Evolutionary conservation across 2,888 invertebrate genomes (phyloP).

Genomic region (Xestia xanthographa): DNA sequence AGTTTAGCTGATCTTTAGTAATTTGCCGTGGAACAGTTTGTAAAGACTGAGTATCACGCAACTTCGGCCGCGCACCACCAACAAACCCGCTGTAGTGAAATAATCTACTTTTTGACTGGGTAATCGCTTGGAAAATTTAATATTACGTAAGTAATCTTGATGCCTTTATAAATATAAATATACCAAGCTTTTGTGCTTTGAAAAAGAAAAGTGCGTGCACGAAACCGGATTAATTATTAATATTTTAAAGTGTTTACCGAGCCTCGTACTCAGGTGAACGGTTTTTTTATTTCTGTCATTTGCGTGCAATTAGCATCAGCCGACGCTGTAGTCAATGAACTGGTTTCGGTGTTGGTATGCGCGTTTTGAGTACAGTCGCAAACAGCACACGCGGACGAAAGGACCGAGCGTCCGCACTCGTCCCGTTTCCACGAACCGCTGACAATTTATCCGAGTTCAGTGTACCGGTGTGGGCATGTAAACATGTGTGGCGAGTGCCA

Average conservation of each 20-base stretch:
- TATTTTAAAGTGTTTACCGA: conserved; percentile 45
- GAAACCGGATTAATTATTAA: conserved; percentile 61
- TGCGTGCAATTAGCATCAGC: conserved; percentile 64
- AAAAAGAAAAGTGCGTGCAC: conserved; percentile 50
- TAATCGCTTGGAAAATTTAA: conserved; percentile 72
- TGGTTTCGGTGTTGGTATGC: conserved; percentile 70
- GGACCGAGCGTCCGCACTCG: conserved; percentile 75
- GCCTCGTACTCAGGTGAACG: conserved; percentile 34
- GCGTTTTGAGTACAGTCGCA: conserved; percentile 69
- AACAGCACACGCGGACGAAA: conserved; percentile 65
- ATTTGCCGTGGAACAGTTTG: conserved; percentile 65
- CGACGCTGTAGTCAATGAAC: conserved; percentile 69
- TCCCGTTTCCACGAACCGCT: conserved; percentile 83
- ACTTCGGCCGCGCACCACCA: conserved; percentile 56
- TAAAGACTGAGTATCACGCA: conserved; percentile 68
- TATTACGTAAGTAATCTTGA: conserved; percentile 74
- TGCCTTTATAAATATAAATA: conserved; percentile 73
- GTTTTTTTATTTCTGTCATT: conserved; percentile 40
- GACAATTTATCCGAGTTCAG: conserved; percentile 85
- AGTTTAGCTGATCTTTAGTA: conserved; percentile 64
- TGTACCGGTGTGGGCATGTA: conserved; percentile 79
- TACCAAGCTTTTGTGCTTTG: conserved; percentile 58
- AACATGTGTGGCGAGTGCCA: conserved; percentile 74
- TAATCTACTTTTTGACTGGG: conserved; percentile 73
- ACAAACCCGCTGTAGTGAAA: conserved; percentile 69